A percentile compares a stretch with the other conserved stretches of the same genome.
These are phyloP conservation scores for Colinus virginianus DNA, from an alignment of 2,113 vertebrate genomes.

Conservation along the genomic window DNA sequence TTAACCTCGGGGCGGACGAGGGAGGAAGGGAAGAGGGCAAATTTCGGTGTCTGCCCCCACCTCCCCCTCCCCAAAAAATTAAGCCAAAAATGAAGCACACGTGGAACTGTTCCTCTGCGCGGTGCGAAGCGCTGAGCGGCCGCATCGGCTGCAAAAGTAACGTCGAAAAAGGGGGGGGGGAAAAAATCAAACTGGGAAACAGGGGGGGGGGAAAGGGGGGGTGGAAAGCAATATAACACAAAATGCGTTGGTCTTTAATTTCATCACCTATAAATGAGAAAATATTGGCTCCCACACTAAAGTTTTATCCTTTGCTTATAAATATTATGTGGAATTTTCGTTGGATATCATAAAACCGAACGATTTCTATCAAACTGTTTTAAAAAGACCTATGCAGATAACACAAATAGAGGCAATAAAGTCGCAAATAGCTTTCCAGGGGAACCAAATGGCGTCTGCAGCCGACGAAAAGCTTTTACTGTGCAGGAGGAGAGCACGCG, in stretches of 20 bases:
- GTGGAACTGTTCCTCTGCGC: neutral
- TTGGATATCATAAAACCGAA: slow-evolving; percentile 80
- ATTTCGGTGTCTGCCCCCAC: neutral
- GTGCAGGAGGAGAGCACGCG: slow-evolving; percentile 11
- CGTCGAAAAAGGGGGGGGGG: slow-evolving; percentile 2
- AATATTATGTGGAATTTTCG: slow-evolving; percentile 82
- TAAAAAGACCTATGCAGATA: slow-evolving; percentile 81
- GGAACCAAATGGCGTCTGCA: slow-evolving; percentile 73
- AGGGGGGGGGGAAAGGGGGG: neutral
- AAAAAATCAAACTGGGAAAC: neutral
- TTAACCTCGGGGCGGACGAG: neutral
- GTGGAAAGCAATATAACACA: slow-evolving; percentile 66
- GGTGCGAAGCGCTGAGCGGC: neutral
- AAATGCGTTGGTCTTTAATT: slow-evolving; percentile 80
- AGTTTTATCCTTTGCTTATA: slow-evolving; percentile 83
- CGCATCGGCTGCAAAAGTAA: slow-evolving; percentile 62
- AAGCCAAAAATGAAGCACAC: neutral
- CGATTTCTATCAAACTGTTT: slow-evolving; percentile 81
- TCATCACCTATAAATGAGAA: slow-evolving; percentile 83
- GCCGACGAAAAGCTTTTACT: neutral
- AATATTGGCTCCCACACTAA: slow-evolving; percentile 82
- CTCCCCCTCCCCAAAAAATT: too few relatives aligned
- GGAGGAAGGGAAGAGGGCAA: neutral
- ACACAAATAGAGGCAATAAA: slow-evolving; percentile 85
- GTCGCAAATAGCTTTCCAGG: slow-evolving; percentile 71